Evolutionary conservation across 2,888 invertebrate genomes (phyloP), one percentile per base, ranked within the genome.

Genomic region (Tipula lateralis): DNA sequence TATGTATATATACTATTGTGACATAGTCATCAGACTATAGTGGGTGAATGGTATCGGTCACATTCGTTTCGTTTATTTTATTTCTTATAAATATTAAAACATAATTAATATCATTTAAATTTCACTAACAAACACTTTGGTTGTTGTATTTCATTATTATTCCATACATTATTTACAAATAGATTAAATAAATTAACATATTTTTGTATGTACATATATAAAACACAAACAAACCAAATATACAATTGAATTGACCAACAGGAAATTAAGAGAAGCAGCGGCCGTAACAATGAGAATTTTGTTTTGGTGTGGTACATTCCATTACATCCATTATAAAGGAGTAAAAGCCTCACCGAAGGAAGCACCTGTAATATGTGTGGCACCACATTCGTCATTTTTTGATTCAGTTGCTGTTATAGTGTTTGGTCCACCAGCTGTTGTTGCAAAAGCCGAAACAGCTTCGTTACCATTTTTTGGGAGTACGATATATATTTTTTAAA

Each of bases 351-450:
- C 91, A 16, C 86, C 92, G 84, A 92, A 91, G 29, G 95, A 95
- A 86, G 97, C 97, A 3, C 96, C 97, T 1, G 94, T 98, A 86
- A 91, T 97, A 86, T 95, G 95, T 85, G 93, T 96, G 86, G 97
- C 97, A 3, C 98, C 98, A 2, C 98, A 98, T 90, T 97, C 97
- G 50, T 94, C 95, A 85, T 97, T 95, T 93, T 95, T 96, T 91
- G 98, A 98, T 91, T 95, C 96, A 85, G 92, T 97, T 86, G 93
- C 95, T 87, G 95, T 96, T 88, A 94, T 96, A 85, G 93, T 93
- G 88, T 92, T 96, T 87, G 95, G 94, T n/a, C 95, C 96, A 84
- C 96, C 96, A 30, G 95, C 96, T 87, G 95, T 97, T 88, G 97
- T 98, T 87, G 97, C 97, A 86, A 97, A 97, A 89, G 95, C 94